Evolutionary conservation across 2,888 invertebrate species (phyloP), one percentile per base, ranked within the genome.

Genomic region (Reticulitermes lucifugus): DNA sequence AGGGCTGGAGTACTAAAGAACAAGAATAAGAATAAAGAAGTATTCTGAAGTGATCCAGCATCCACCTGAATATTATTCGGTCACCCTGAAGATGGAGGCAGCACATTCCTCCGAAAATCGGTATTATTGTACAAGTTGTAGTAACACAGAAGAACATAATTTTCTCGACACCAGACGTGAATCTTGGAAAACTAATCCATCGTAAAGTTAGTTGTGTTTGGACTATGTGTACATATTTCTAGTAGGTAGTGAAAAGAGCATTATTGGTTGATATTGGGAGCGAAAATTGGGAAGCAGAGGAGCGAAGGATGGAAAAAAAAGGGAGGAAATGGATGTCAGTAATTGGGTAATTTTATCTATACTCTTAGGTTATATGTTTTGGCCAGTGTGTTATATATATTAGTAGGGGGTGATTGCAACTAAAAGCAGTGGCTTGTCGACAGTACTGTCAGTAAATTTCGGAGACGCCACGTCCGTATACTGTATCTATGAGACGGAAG

Each of bases 261-360:
- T 84, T 84, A 80, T 84, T 84, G 84, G 84, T 65, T 84, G 70
- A 84, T 84, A 84, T 84, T 81, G 80, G 84, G n/a, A 77, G 84
- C 81, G 81, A 81, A 82, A 77, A 82, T 77, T 77, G 84, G 46
- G 77, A 59, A 75, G 79, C n/a, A 71, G 70, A 73, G 83, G 83
- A 83, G 59, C 18, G 29, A 60, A 60, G 65, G 59, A 60, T 55
- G 35, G 55, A 51, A 51, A 79, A 25, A 51, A 35, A 35, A 70
- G 46, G 70, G 60, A 9, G 35, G 79, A 73, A 83, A 75, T 81
- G 85, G 81, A 81, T 70, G 85, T 46, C 70, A 51, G 85, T 85
- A 85, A 85, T 85, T 85, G 85, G 85, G 85, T 85, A 85, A 85
- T 85, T 85, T 83, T 85, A 85, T 85, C 85, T 85, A 77, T 73